Conservation (phyloP, 2,888 invertebrate genomes). For the Plutella xylostella region DNA sequence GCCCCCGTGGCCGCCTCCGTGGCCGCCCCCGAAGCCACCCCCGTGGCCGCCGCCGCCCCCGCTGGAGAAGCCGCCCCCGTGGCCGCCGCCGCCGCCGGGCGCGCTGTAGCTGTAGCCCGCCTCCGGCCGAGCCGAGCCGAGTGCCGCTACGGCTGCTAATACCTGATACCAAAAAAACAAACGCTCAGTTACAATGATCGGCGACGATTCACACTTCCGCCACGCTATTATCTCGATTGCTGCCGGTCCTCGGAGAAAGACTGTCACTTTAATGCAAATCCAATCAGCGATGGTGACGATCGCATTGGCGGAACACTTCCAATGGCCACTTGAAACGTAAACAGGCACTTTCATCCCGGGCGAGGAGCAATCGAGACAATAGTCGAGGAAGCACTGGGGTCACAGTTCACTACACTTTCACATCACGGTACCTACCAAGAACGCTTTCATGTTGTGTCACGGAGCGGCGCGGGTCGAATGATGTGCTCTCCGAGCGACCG, state of each 20-base stretch:
- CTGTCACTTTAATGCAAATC: slow-evolving; percentile 6
- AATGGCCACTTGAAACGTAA: not conserved
- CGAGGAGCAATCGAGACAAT: slow-evolving; percentile 4
- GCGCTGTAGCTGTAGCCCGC: slow-evolving; percentile 72
- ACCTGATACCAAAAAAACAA: slow-evolving; percentile 40
- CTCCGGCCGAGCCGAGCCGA: slow-evolving; percentile 71
- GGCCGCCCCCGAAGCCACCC: slow-evolving; percentile 23
- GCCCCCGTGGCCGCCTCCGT: slow-evolving; percentile 38
- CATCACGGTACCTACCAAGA: slow-evolving; percentile 66
- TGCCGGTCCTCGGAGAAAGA: slow-evolving; percentile 8
- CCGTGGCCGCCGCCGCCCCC: slow-evolving; percentile 31
- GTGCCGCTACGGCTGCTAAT: slow-evolving; percentile 66
- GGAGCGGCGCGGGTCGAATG: no score
- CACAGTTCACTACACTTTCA: slow-evolving; percentile 59
- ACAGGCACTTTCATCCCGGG: not conserved
- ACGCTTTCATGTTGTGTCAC: slow-evolving; percentile 68
- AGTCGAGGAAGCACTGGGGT: slow-evolving; percentile 27
- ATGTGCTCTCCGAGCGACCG: not conserved
- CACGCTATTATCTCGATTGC: slow-evolving; percentile 28
- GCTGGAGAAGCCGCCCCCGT: slow-evolving; percentile 25
- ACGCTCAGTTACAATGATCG: slow-evolving; percentile 16
- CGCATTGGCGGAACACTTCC: not conserved
- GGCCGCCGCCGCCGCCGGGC: slow-evolving; percentile 51
- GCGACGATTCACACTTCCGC: slow-evolving; percentile 23
- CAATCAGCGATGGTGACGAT: not conserved